These are phyloP conservation scores for Phylloscopus trochilus DNA, from an alignment of 2,113 vertebrate species.

Conservation along the genomic window DNA sequence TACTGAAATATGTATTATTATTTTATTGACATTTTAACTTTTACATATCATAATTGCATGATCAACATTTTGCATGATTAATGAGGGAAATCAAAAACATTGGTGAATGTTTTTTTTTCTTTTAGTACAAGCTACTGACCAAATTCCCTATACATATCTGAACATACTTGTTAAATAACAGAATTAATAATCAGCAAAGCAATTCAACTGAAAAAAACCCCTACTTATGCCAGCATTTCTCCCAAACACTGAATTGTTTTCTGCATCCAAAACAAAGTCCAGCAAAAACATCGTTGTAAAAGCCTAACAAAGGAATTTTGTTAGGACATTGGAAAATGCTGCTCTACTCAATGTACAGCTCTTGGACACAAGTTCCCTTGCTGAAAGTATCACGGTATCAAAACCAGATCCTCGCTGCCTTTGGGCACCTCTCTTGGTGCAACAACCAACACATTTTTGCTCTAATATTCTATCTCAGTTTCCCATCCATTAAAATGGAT, in stretches of 20 bases:
- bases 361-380: background rate
- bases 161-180: background rate
- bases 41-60: background rate
- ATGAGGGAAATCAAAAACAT: background rate
- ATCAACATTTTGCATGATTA: background rate
- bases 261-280: background rate
- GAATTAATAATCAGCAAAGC: background rate
- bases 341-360: background rate
- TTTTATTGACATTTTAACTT: slow-evolving; percentile 13
- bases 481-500: background rate
- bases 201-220: background rate
- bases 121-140: background rate
- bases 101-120: background rate
- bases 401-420: background rate
- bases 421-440: background rate
- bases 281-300: background rate
- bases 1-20: background rate
- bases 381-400: background rate
- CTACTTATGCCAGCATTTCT: background rate
- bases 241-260: background rate
- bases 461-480: background rate
- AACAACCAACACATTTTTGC: background rate
- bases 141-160: background rate
- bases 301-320: background rate
- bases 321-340: background rate